Percentiles rank a stretch among this genome's conserved stretches.
These are phyloP conservation scores for Holothuria glaberrima DNA, from an alignment of 35 echinoderm and acorn worm species.

Conservation along the genomic window DNA sequence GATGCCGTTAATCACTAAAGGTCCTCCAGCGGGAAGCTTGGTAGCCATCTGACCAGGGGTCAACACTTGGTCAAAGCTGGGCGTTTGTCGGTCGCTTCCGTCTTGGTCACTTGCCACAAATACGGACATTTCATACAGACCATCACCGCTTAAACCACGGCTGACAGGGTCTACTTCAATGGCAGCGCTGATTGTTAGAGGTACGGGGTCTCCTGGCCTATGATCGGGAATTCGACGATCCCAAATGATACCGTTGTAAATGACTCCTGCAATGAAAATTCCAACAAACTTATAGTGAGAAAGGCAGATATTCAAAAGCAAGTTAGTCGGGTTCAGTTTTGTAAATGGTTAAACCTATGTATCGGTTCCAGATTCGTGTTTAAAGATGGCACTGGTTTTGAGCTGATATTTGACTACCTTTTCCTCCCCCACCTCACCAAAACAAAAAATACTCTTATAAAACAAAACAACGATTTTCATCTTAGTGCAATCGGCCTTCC, in stretches of 20 bases:
- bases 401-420: no score
- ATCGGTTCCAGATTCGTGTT: no score
- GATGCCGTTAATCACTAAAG: constrained; percentile 62
- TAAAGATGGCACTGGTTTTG: no score
- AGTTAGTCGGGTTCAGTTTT: no score
- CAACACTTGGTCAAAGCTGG: constrained; percentile 75
- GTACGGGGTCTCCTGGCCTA: constrained; percentile 8
- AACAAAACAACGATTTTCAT: no score
- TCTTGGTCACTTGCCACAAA: constrained; percentile 69
- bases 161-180: constrained; percentile 51
- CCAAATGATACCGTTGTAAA: constrained; percentile 34
- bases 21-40: constrained; percentile 21
- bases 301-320: no score
- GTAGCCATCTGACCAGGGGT: constrained; percentile 55
- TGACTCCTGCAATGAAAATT: constrained; percentile 20
- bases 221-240: constrained; percentile 4
- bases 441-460: no score
- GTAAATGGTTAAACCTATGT: no score
- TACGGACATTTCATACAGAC: constrained; percentile 74
- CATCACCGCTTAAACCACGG: constrained; percentile 64
- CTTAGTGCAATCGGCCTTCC: no score
- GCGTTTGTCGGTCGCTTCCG: constrained; percentile 64
- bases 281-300: no score
- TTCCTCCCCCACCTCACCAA: no score
- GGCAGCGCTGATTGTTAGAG: constrained; percentile 64